Conservation (phyloP, 2,113 vertebrate species). For the Donacobius atricapilla region DNA sequence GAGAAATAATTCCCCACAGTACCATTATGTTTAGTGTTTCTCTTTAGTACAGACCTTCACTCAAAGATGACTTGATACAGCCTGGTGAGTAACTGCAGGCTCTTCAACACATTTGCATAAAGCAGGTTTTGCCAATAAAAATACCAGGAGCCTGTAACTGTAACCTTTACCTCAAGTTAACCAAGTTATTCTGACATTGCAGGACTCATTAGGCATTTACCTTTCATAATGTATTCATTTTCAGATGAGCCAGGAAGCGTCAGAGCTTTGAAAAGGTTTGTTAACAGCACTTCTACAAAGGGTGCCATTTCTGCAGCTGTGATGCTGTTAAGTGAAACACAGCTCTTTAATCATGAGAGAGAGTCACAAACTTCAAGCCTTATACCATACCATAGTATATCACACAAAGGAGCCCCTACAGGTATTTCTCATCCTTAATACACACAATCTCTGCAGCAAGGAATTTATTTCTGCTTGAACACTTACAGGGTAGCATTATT, state of each 20-base stretch:
- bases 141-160: neutral
- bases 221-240: constrained; percentile 99
- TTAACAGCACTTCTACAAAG: constrained; percentile 91
- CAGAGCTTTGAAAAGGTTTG: constrained; percentile 93
- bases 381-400: neutral
- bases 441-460: neutral
- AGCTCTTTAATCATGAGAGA: constrained; percentile 24
- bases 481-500: constrained; percentile 89
- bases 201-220: constrained; percentile 68
- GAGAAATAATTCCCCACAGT: neutral
- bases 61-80: neutral
- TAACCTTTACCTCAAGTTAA: neutral
- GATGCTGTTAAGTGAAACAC: constrained; percentile 79
- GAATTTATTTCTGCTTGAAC: neutral
- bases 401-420: neutral
- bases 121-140: neutral
- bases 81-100: neutral
- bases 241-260: constrained; percentile 93
- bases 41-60: neutral
- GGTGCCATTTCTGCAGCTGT: constrained; percentile 88
- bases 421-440: neutral
- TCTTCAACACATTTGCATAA: neutral
- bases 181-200: neutral
- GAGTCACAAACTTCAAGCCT: neutral
- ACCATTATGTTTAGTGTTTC: neutral